phyloP scores from a whole-genome alignment of 1,140 invertebrate species.

The Grapholita molesta region DNA sequence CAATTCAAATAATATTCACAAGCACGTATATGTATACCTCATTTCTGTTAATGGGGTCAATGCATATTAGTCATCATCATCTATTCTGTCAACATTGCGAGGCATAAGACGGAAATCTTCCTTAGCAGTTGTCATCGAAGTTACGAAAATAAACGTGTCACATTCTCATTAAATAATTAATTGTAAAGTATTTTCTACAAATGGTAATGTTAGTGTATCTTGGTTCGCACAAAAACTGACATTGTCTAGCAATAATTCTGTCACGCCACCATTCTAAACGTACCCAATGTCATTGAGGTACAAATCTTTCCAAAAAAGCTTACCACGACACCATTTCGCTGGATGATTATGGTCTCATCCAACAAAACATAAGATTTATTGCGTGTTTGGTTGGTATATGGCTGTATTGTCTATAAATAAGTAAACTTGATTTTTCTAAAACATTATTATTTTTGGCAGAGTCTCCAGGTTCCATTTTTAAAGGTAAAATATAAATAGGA shows the following conservation, averaged over 20 bases:
- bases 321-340: not conserved
- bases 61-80: not conserved
- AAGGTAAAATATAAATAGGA: constrained; percentile 63
- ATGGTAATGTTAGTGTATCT: not conserved
- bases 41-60: not conserved
- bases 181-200: no score
- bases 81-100: not conserved
- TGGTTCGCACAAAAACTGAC: not conserved
- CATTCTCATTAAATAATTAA: no score
- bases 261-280: not conserved
- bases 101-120: not conserved
- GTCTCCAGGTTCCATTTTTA: constrained; percentile 69
- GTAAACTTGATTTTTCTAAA: constrained; percentile 30
- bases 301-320: not conserved
- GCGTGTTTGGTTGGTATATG: constrained; percentile 16
- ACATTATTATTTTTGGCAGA: constrained; percentile 71
- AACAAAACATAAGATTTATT: not conserved
- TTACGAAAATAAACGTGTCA: not conserved
- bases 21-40: not conserved
- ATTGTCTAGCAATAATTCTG: not conserved
- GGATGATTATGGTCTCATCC: not conserved
- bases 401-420: not conserved
- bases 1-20: not conserved
- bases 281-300: not conserved
- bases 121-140: not conserved